These are phyloP conservation scores for Siphamia tubifer DNA, from an alignment of 2,113 vertebrate species.

Conservation along the genomic window DNA sequence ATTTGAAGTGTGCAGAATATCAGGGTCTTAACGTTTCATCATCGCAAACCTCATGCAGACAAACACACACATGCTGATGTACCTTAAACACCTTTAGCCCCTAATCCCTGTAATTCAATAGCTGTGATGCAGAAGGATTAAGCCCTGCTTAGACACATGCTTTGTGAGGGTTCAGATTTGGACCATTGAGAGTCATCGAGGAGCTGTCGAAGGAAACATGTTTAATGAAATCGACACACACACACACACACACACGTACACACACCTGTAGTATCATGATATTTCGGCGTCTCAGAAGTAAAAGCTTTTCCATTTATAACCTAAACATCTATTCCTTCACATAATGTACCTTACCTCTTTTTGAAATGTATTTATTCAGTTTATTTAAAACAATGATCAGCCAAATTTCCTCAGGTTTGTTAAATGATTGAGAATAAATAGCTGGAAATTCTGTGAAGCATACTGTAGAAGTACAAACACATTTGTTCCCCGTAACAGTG, in stretches of 20 bases:
- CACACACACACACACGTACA: background rate
- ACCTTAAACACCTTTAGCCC: conserved; percentile 26
- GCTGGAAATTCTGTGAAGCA: no score
- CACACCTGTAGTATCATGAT: background rate
- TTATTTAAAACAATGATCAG: no score
- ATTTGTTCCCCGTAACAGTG: no score
- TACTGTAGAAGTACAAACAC: no score
- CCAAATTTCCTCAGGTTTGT: no score
- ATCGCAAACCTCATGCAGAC: background rate
- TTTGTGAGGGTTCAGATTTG: conserved; percentile 26
- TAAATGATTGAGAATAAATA: no score
- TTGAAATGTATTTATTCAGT: no score
- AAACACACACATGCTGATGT: background rate
- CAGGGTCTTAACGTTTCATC: background rate
- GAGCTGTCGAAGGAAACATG: background rate
- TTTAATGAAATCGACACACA: background rate
- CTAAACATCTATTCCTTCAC: no score
- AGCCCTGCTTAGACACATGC: conserved; percentile 1
- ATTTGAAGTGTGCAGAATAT: background rate
- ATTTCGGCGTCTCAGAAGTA: background rate
- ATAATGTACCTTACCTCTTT: no score
- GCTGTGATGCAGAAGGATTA: conserved; percentile 33
- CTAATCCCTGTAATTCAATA: conserved; percentile 35
- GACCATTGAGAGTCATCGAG: background rate
- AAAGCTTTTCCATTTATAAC: background rate